Percentiles rank a stretch among this genome's conserved stretches.
Evolutionary conservation across 2,888 invertebrate genomes (phyloP).

Genomic region (Polia nebulosa): DNA sequence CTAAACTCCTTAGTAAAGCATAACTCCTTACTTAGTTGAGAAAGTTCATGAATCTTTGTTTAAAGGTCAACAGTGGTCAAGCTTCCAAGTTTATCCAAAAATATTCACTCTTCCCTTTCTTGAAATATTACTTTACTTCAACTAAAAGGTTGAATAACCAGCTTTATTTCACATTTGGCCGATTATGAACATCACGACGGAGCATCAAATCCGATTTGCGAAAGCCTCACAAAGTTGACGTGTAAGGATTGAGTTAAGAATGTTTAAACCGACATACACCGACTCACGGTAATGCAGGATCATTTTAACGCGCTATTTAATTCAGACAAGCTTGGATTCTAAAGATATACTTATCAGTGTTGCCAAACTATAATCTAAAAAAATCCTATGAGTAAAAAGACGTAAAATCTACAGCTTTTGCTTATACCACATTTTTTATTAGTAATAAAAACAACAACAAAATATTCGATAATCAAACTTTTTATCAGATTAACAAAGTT

Average conservation of each 20-base stretch:
- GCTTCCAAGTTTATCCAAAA: not conserved
- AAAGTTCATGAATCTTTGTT: not conserved
- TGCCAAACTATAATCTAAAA: no score
- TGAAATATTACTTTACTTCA: not conserved
- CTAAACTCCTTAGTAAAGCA: not conserved
- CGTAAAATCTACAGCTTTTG: no score
- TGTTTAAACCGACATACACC: slow-evolving; percentile 37
- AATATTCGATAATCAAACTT: no score
- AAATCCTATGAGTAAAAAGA: no score
- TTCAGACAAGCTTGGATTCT: slow-evolving; percentile 14
- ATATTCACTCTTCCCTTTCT: not conserved
- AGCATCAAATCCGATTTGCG: slow-evolving; percentile 61
- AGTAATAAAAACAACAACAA: no score
- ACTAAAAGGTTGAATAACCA: slow-evolving; percentile 44
- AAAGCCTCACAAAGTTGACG: slow-evolving; percentile 57
- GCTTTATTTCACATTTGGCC: slow-evolving; percentile 41
- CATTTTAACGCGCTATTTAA: slow-evolving; percentile 38
- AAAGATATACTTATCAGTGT: not conserved
- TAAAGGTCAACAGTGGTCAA: slow-evolving; percentile 6
- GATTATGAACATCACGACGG: slow-evolving; percentile 48
- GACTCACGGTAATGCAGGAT: slow-evolving; percentile 20
- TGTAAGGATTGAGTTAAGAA: slow-evolving; percentile 29
- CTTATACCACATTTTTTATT: no score
- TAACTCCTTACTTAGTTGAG: not conserved
- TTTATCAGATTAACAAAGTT: no score